Conservation (phyloP, 1,140 invertebrate species). For the Homarus americanus region DNA sequence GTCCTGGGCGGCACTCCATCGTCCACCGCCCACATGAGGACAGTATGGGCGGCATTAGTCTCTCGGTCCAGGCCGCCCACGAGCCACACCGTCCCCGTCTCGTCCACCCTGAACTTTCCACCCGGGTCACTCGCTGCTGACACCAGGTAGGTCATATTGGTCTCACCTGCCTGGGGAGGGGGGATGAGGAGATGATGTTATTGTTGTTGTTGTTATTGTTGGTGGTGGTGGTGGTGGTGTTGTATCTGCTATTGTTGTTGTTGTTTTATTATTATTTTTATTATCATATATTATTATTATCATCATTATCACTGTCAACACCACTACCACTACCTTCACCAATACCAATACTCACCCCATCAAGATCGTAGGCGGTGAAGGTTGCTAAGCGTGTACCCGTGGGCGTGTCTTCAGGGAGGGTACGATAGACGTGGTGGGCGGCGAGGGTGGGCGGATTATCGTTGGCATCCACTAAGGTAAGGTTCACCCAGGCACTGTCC, state of each 20-base stretch:
- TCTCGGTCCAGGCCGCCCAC: constrained; percentile 40
- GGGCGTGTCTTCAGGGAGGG: constrained; percentile 7
- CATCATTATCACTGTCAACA: too few relatives aligned
- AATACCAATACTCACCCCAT: background rate
- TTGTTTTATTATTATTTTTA: too few relatives aligned
- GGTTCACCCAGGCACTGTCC: constrained; percentile 14
- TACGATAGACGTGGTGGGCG: background rate
- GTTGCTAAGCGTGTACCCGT: background rate
- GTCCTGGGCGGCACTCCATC: constrained; percentile 33
- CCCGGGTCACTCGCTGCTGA: constrained; percentile 19
- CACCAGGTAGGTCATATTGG: background rate
- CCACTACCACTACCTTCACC: too few relatives aligned
- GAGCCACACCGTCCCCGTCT: constrained; percentile 18
- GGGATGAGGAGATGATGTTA: too few relatives aligned
- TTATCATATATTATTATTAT: too few relatives aligned
- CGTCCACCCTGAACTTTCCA: constrained; percentile 29
- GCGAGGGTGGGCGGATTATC: background rate
- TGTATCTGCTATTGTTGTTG: too few relatives aligned
- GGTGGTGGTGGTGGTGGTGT: too few relatives aligned
- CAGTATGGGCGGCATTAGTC: constrained; percentile 3
- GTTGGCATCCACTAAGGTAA: constrained; percentile 2
- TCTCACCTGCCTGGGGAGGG: constrained; percentile 3
- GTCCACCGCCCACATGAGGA: constrained; percentile 34
- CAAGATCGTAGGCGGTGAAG: background rate
- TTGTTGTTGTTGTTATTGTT: too few relatives aligned